phyloP scores from a whole-genome alignment of 1,140 invertebrate species.

The Oryzaephilus surinamensis region DNA sequence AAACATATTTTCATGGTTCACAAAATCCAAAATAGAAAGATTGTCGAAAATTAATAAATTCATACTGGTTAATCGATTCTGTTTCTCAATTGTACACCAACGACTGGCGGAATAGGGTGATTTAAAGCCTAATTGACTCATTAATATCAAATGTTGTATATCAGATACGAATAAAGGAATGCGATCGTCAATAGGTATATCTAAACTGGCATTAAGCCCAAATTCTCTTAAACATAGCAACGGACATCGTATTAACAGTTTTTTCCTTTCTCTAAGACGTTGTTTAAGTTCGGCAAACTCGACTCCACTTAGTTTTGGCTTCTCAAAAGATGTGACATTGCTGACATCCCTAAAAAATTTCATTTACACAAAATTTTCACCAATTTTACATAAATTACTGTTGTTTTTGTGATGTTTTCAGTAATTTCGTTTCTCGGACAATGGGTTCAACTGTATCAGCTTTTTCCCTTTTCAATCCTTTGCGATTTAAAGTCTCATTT shows the following conservation, averaged over 20 bases:
- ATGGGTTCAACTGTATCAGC: too few species aligned
- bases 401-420: neutral
- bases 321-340: too few species aligned
- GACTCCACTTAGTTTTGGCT: constrained; percentile 36
- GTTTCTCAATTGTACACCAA: constrained; percentile 74
- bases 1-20: constrained; percentile 52
- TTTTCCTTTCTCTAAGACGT: constrained; percentile 45
- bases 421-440: too few species aligned
- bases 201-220: constrained; percentile 50
- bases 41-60: constrained; percentile 69
- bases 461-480: too few species aligned
- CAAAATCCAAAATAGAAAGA: constrained; percentile 60
- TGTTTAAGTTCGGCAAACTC: constrained; percentile 45
- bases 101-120: constrained; percentile 55
- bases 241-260: constrained; percentile 41
- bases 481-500: too few species aligned
- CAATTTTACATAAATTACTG: too few species aligned
- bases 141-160: constrained; percentile 70
- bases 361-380: too few species aligned
- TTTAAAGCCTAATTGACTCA: constrained; percentile 59
- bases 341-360: too few species aligned
- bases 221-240: constrained; percentile 47
- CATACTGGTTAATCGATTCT: constrained; percentile 54
- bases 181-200: constrained; percentile 41
- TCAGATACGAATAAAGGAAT: constrained; percentile 72